Conservation (phyloP, 2,797 vertebrate genomes). For the Poecilia picta region DNA sequence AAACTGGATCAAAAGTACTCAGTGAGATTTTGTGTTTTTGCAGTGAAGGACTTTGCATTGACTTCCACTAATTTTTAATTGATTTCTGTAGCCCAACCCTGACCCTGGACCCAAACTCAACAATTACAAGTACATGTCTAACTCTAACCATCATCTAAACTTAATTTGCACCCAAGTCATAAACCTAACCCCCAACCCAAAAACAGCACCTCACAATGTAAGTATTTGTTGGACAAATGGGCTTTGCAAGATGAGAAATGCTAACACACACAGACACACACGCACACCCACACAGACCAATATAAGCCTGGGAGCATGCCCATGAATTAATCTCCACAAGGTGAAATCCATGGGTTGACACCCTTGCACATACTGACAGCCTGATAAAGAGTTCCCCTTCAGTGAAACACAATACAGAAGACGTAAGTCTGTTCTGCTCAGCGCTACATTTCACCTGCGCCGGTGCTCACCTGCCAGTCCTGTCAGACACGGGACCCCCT, state of each 20-base stretch:
- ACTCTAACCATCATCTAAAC: background rate
- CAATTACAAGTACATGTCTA: background rate
- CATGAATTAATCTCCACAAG: slow-evolving; percentile 72
- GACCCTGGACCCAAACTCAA: background rate
- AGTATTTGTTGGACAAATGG: background rate
- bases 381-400: slow-evolving; percentile 54
- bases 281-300: slow-evolving; percentile 33
- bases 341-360: slow-evolving; percentile 68
- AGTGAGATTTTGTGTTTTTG: no score
- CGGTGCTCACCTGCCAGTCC: slow-evolving; percentile 68
- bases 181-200: background rate
- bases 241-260: background rate
- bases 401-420: slow-evolving; percentile 52
- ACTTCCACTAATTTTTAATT: background rate
- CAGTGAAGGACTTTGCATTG: background rate
- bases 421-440: slow-evolving; percentile 37
- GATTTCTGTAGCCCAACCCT: background rate
- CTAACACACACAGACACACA: slow-evolving; percentile 26
- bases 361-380: slow-evolving; percentile 51
- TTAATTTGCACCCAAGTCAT: background rate
- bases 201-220: background rate
- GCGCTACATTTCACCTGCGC: slow-evolving; percentile 50
- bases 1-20: no score
- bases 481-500: slow-evolving; percentile 67
- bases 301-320: slow-evolving; percentile 65